Evolutionary conservation across 2,888 invertebrate species (phyloP), one percentile per base, ranked within the genome.

Genomic region (Lapara coniferarum): DNA sequence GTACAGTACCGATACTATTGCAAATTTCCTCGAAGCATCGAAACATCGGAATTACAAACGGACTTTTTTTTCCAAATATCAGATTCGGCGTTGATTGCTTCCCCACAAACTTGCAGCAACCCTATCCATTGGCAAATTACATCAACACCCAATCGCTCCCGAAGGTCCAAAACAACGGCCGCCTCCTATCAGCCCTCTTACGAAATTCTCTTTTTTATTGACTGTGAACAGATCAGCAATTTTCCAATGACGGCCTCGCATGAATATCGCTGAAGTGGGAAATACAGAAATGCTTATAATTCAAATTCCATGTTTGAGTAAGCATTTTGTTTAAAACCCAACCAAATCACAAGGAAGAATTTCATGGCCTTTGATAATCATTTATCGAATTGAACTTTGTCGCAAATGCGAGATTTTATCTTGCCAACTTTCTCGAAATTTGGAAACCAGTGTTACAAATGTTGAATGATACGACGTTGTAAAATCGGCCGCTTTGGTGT

Each of bases 201-300:
- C 78, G 79, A 78, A 84, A 82, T 84, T 80, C 81, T 78, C 78
- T 71, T 83, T 86, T 87, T 88, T 84, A 85, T 83, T 81, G 77
- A 81, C 77, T 77, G 76, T 74, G 75, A 76, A 77, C 80, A 78
- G 74, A 73, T 77, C 74, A 71, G 76, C 78, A 78, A 82, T 83
- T 80, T 82, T 73, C 75, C 78, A 73, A 78, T 79, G 75, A 78
- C 76, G 72, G 73, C 71, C 73, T 73, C 75, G 68, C 76, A 79
- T 78, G 81, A 77, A 81, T 78, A 80, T 74, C 72, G 74, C 72
- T 66, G 70, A 73, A 77, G 77, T 75, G 69, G 72, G 70, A 71
- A 73, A 80, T 76, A 81, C 73, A 75, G 72, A 74, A 72, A 76
- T 76, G 73, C 75, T 74, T 72, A 69, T 67, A 73, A 74, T 74